Base-by-base conservation (phyloP, 2,888 invertebrate species). In the Ophion ellenae region DNA sequence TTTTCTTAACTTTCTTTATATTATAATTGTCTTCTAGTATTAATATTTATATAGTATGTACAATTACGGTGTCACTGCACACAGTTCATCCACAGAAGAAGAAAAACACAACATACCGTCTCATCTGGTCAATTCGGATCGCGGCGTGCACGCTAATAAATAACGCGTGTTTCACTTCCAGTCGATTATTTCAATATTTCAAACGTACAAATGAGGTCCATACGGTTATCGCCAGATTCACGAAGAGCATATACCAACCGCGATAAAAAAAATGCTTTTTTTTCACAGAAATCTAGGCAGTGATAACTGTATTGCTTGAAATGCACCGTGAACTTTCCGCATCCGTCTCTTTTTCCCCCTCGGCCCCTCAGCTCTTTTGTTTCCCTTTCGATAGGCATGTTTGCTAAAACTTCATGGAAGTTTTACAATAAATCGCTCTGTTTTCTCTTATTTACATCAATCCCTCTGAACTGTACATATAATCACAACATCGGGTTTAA, bases 381-480 rank as follows among this genome's bases (percentile, higher is more conserved):
- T 69, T 66, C 61, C 24, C 57, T 74, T 70, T 63, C 57, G 45
- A 67, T 71, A 81, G 80, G 80, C 86, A 87, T 89, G 87, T 88
- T 86, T 87, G 87, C 87, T 81, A 75, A 89, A 88, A 67, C 70
- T 69, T 86, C 87, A 87, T 88, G 89, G 86, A 89, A 88, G 85
- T 88, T 88, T 73, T 57, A 88, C 81, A 64, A 85, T 85, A 84
- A 82, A 81, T 84, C 40, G 6, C 69, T 45, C 10, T 45, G n/a
- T 86, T 78, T 71, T 59, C 9, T 78, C 66, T 74, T 92, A 92
- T 92, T 89, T 92, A 92, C 92, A 92, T 78, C 61, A 79, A 90
- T 88, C 87, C 86, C 89, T 90, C 90, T 90, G 91, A 90, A 92
- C 92, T 92, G 91, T 92, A 92, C 92, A 91, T 82, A 88, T 85